Base-by-base conservation (phyloP, 2,888 invertebrate genomes). In the Theretra japonica region DNA sequence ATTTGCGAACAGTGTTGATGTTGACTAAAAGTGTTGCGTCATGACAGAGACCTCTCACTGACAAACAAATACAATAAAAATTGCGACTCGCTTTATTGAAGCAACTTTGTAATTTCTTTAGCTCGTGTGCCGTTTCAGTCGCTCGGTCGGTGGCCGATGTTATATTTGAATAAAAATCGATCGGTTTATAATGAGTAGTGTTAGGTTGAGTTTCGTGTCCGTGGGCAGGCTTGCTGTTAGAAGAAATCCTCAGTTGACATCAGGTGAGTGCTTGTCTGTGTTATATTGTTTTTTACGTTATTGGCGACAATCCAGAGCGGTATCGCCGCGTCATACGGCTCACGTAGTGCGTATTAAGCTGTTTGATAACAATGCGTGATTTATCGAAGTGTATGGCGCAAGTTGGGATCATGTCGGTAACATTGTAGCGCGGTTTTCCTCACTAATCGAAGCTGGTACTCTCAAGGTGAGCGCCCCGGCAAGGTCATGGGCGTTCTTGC, bases 11-110 rank as follows among this genome's bases (percentile, higher is more conserved):
- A 85, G 90, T 91, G 91, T 91, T 92, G 88, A 88, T 90, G 89
- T 90, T 91, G 90, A 90, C 88, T 91, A 88, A 92, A 93, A 92
- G 93, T 94, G 94, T 94, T 94, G 94, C 94, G 94, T 94, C 94
- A 94, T 94, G 94, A 92, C 91, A 92, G 89, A 91, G 89, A 88
- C 90, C 92, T 92, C 93, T 93, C 92, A 89, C 93, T 94, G 93
- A 93, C 93, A 94, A 94, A 93, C 89, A 94, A 93, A 92, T 92
- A 93, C 90, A 93, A 92, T 91, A 93, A 92, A 92, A 91, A 89
- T 92, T 89, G 89, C 88, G 83, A 88, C 83, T 87, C 82, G 82
- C 85, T 80, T 83, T 84, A 84, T 28, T 84, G 82, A 84, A 78
- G 81, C 82, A 77, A 81, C 77, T 79, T 81, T 83, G 83, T 87